Base-by-base conservation (phyloP, 2,888 invertebrate species). In the Philonicus albiceps region DNA sequence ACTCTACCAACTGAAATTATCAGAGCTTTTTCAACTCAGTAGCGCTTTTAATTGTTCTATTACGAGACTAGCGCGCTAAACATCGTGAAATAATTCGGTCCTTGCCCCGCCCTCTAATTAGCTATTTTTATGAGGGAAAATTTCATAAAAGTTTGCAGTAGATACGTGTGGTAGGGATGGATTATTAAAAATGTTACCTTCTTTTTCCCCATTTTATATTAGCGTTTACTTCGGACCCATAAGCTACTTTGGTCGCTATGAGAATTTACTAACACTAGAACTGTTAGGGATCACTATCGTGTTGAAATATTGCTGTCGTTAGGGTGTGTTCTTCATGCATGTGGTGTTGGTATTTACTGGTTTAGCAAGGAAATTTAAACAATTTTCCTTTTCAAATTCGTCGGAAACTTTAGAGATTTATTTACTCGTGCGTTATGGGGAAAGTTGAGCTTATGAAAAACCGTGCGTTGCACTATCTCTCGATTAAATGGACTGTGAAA, bases 31-130 rank as follows among this genome's bases (percentile, higher is more conserved):
- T 22, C 53, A 64, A 27, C 64, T 64, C 22, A 27, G 11, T 31
- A 27, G 53, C 43, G 49, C 53, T 78, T 78, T 78, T 78, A 78
- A 78, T 78, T 78, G 78, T 78, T 78, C 49, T 78, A 78, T 78
- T 49, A 78, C 49, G 37, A 78, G 43, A 13, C 78, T 43, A 78
- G 40, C 40, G 78, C 49, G 78, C 49, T 78, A 43, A 78, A 78
- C 78, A 78, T 78, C 49, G 53, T 78, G 43, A 78, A 49, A 78
- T 78, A 78, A 78, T 78, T 78, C 40, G 78, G 64, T 30, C 30
- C 30, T 43, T 22, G 49, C 37, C 19, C 37, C 76, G 37, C 40
- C 34, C 22, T 11, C 37, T 76, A 76, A 76, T 76, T 76, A 76
- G 40, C 19, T 37, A 76, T 76, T 76, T 40, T 76, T 76, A 40